A percentile compares a stretch with the other conserved stretches of the same genome.
Conservation (phyloP, 2,113 vertebrate genomes). For the Ranitomeya imitator region DNA sequence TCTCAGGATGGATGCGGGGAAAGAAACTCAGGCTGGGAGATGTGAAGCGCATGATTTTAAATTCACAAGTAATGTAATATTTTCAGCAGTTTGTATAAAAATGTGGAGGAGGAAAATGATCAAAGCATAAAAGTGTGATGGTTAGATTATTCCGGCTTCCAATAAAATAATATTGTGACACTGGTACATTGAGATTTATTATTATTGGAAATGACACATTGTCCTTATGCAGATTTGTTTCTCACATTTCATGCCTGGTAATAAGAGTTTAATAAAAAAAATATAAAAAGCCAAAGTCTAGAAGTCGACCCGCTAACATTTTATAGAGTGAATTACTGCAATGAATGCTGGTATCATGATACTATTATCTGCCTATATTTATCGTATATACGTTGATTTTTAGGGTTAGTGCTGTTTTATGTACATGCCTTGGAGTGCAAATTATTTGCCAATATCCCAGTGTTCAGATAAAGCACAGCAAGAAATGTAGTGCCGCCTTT, state of each 20-base stretch:
- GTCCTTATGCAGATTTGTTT: constrained; percentile 19
- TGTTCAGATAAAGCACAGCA: too few species aligned
- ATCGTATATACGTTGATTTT: not conserved
- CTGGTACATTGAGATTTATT: constrained; percentile 46
- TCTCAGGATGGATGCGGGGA: not conserved
- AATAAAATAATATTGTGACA: constrained; percentile 56
- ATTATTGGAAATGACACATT: constrained; percentile 24
- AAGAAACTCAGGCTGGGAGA: not conserved
- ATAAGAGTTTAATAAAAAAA: constrained; percentile 7
- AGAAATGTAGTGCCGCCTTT: not conserved
- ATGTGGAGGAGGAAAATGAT: constrained; percentile 48
- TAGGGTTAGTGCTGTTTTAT: not conserved
- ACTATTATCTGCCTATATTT: not conserved
- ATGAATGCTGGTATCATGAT: not conserved
- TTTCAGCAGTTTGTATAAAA: constrained; percentile 40
- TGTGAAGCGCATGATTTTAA: constrained; percentile 10
- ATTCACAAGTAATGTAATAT: constrained; percentile 53
- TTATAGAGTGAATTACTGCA: not conserved
- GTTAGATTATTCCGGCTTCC: constrained; percentile 41
- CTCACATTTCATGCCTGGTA: not conserved
- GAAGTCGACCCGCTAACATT: not conserved
- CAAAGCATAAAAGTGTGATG: constrained; percentile 43
- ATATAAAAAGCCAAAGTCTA: not conserved
- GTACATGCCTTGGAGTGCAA: not conserved
- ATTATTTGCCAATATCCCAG: too few species aligned